Base-by-base conservation (phyloP, 2,113 vertebrate species). In the Urocitellus parryii region DNA sequence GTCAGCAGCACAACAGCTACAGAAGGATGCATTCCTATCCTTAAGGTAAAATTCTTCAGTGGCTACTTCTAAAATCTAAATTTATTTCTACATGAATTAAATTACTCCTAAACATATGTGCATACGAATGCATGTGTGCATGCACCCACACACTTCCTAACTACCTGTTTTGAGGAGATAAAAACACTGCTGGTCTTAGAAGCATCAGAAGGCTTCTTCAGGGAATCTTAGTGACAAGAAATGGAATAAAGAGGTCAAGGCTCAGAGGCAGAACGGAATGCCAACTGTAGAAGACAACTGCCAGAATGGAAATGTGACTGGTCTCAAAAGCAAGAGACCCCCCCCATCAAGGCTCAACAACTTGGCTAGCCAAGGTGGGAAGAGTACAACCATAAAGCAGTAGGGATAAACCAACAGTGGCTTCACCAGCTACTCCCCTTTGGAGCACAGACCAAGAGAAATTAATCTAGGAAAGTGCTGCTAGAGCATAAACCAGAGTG, bases 31-130 rank as follows among this genome's bases (percentile, higher is more conserved):
- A 29, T 67, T 61, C 24, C 13, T 34, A n/a, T 16, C 32, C 29
- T 37, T 14, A 81, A 18, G 48, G 22, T 80, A 18, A 81, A 85
- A 37, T 48, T 82, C 73, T 80, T 77, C 67, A 81, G 73, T 20
- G 37, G 58, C 34, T 18, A 65, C 61, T 77, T 95, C 48, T 53
- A 92, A 94, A 92, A 27, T 45, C 53, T 32, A 83, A 90, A 76
- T 48, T 91, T 68, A 61, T 79, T 91, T 93, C 83, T 93, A 81
- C 61, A 58, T 42, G 53, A 88, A 82, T 89, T 84, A 51, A 88
- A 82, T 89, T 80, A 51, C 51, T 39, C 63, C 1, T 83, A 65
- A 53, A 80, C 48, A 85, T 63, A 63, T 63, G 58, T 79, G 20
- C 13, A 56, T 18, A 56, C 1, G 22, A 8, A 25, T 61, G 22